These are phyloP conservation scores for Colius striatus DNA, from an alignment of 2,113 vertebrate species.

Conservation along the genomic window DNA sequence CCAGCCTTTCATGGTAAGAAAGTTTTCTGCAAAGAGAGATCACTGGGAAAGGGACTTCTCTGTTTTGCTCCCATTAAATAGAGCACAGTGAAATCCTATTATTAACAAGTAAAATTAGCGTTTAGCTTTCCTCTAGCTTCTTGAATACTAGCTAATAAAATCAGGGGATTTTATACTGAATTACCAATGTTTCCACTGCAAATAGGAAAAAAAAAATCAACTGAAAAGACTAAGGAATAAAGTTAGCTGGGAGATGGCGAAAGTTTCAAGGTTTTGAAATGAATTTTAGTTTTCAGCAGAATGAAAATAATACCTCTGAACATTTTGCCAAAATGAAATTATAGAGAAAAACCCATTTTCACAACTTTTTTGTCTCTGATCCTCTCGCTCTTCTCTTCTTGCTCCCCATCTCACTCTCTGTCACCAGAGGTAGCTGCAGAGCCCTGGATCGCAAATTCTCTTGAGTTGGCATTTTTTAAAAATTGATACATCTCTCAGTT, in stretches of 20 bases:
- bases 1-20: background rate
- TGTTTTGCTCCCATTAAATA: background rate
- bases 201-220: background rate
- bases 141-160: background rate
- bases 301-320: background rate
- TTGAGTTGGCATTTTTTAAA: background rate
- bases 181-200: background rate
- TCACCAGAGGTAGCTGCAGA: conserved; percentile 34
- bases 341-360: background rate
- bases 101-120: background rate
- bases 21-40: background rate
- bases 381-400: background rate
- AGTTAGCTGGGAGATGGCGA: background rate
- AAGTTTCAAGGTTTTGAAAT: background rate
- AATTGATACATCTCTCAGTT: background rate
- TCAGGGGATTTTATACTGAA: background rate
- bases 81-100: background rate
- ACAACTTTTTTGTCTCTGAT: background rate
- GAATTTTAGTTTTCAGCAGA: background rate
- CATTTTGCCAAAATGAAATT: background rate
- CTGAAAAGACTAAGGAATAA: background rate
- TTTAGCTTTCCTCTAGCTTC: background rate
- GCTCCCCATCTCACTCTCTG: background rate
- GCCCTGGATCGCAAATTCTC: background rate
- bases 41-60: background rate